Percentiles rank a stretch among this genome's conserved stretches.
These are phyloP conservation scores for Circaetus gallicus DNA, from an alignment of 2,113 vertebrate species.

Conservation along the genomic window DNA sequence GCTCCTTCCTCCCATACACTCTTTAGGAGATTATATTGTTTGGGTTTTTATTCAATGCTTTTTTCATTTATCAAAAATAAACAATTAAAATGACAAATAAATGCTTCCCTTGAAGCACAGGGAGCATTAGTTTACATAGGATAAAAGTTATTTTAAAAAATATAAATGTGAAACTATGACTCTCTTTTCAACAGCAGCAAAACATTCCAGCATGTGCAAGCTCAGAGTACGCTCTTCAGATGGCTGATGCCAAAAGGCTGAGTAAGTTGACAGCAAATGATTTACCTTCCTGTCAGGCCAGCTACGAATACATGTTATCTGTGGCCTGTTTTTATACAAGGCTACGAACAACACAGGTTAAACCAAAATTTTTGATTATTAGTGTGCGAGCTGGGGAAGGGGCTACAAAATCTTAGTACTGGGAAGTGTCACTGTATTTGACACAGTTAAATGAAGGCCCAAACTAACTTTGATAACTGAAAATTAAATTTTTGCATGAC, in stretches of 20 bases:
- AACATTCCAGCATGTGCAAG: neutral
- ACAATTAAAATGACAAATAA: neutral
- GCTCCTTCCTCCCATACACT: rapidly evolving
- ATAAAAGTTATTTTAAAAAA: neutral
- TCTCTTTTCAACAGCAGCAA: neutral
- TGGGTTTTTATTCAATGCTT: neutral
- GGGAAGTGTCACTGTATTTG: neutral
- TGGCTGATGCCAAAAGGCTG: neutral
- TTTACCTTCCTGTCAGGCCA: neutral
- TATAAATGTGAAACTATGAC: neutral
- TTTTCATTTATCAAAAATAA: neutral
- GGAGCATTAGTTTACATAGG: neutral
- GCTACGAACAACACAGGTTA: neutral
- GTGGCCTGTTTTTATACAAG: neutral
- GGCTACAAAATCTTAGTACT: neutral
- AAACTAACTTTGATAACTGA: neutral
- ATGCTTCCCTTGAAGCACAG: neutral
- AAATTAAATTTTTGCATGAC: neutral
- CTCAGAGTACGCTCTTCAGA: neutral
- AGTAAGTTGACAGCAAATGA: neutral
- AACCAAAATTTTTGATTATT: neutral
- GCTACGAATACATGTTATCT: neutral
- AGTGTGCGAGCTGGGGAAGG: neutral
- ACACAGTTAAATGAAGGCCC: neutral
- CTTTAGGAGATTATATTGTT: neutral